Base-by-base conservation (phyloP, 2,113 vertebrate species). In the Callocephalon fimbriatum region DNA sequence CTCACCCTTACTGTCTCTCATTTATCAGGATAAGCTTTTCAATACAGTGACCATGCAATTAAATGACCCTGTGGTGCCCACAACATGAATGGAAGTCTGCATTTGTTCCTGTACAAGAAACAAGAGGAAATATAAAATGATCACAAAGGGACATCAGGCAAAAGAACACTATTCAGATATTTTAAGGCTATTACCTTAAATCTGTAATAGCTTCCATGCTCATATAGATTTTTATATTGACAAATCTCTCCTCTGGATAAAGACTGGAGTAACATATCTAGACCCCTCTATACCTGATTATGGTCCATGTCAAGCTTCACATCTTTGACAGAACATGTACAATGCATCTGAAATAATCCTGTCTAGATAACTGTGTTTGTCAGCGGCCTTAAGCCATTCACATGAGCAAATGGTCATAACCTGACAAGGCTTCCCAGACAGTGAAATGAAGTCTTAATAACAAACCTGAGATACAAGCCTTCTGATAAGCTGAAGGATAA, bases 371-470 rank as follows among this genome's bases (percentile, higher is more conserved):
- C 12, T 73, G 44, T 54, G 53, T 83, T 77, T 90, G 42, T 58
- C 76, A 93, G 45, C 3, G 5, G 53, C 31, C 32, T 44, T 48
- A 65, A 90, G 71, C 45, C 48, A 73, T 86, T 13, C 21, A 26
- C 29, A 73, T 13, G 82, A 90, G 63, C 71, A 71, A 92, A 88
- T 7, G 53, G 78, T 79, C 88, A 86, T 66, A 93, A 93, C 72
- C 93, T 92, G 88, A 73, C 94, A 93, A 37, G 37, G 45, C 75
- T 92, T 70, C 58, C 56, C 75, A 78, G 90, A 92, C 4, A 86
- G 48, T 10, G 59, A 83, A 95, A 92, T 71, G 37, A 97, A 92
- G 82, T 77, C 51, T 91, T 83, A 83, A 76, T 85, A 92, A 72
- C 37, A 72, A 88, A 77, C 29, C 19, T 18, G 42, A 92, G 91